Percentiles rank a stretch among this genome's conserved stretches.
These are phyloP conservation scores for Peribatodes rhomboidaria DNA, from an alignment of 2,888 invertebrate species.

Conservation along the genomic window DNA sequence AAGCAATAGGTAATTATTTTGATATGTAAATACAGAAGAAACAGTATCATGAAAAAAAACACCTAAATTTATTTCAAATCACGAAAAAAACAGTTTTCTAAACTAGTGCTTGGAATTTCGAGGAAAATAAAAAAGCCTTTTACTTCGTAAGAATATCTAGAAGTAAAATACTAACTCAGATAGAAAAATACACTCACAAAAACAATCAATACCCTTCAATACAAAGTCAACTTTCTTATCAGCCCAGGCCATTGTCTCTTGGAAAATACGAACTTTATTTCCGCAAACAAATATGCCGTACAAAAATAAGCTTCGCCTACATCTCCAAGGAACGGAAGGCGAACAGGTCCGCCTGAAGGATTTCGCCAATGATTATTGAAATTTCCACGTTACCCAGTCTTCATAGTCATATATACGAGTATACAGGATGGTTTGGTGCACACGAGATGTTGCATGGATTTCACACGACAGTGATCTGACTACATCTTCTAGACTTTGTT, in stretches of 20 bases:
- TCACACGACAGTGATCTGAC: background rate
- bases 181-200: background rate
- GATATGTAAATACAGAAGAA: too few relatives aligned
- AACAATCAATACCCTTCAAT: background rate
- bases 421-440: constrained; percentile 11
- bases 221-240: constrained; percentile 8
- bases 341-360: constrained; percentile 66
- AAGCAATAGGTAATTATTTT: too few relatives aligned
- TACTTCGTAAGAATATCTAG: background rate
- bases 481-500: too few relatives aligned
- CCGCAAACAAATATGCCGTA: constrained; percentile 28
- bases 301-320: constrained; percentile 41
- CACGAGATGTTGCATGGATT: constrained; percentile 3
- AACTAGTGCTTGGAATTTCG: too few relatives aligned
- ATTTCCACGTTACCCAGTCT: constrained; percentile 51
- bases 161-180: background rate
- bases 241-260: constrained; percentile 10
- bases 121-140: background rate
- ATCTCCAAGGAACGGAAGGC: constrained; percentile 57
- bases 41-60: too few relatives aligned
- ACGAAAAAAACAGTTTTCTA: too few relatives aligned
- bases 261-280: constrained; percentile 26
- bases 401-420: background rate
- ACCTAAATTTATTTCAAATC: too few relatives aligned
- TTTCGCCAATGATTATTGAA: constrained; percentile 79